Evolutionary conservation across 1,140 invertebrate genomes (phyloP).

Genomic region (Conus betulinus): DNA sequence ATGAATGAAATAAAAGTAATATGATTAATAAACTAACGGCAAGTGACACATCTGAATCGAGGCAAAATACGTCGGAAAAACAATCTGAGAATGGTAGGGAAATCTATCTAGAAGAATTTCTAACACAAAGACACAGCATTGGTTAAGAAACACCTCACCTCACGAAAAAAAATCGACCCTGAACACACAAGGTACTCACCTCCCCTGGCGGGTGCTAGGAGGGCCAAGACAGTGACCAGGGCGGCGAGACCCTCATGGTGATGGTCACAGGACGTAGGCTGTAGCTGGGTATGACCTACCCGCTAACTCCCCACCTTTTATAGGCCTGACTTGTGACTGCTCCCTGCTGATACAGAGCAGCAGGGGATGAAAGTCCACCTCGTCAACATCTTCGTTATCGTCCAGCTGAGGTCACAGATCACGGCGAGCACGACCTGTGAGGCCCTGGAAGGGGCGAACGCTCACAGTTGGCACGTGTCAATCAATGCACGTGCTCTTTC

Average conservation of each 20-base stretch:
- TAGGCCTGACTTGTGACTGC: neutral
- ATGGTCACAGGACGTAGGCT: neutral
- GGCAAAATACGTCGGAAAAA: no score
- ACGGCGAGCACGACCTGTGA: neutral
- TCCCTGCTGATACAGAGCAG: neutral
- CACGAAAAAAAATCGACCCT: no score
- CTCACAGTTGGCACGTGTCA: no score
- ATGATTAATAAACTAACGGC: no score
- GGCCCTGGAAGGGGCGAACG: no score
- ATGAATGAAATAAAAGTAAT: no score
- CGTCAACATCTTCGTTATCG: neutral
- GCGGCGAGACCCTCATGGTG: constrained; percentile 6
- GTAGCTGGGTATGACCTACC: neutral
- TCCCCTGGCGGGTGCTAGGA: constrained; percentile 18
- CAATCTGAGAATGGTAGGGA: no score
- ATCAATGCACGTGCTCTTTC: neutral
- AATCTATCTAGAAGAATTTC: no score
- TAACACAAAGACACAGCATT: no score
- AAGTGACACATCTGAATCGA: no score
- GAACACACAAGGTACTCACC: neutral
- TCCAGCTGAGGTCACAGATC: neutral
- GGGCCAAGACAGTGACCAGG: constrained; percentile 20
- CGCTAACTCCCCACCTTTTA: neutral
- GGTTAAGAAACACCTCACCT: no score
- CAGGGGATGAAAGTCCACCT: constrained; percentile 7